Evolutionary conservation across 2,888 invertebrate species (phyloP).

Genomic region (Phragmatobia fuliginosa): DNA sequence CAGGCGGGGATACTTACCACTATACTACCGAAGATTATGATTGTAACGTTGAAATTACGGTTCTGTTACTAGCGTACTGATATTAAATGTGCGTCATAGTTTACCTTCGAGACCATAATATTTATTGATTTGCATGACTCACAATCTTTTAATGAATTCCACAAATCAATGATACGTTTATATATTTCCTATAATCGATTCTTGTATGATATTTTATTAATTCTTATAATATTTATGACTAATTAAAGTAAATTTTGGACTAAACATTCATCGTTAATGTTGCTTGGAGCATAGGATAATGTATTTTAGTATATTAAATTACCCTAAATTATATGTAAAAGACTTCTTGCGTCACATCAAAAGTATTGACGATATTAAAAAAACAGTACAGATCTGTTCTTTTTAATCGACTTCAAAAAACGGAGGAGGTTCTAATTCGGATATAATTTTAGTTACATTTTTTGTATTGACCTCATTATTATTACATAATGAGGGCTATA

Average conservation of each 20-base stretch:
- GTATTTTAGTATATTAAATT: too few relatives aligned
- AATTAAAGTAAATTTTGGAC: background rate
- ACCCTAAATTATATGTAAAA: too few relatives aligned
- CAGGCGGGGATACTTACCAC: slow-evolving; percentile 87
- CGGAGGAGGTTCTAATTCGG: too few relatives aligned
- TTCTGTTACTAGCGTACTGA: slow-evolving; percentile 6
- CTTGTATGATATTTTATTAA: background rate
- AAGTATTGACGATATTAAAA: too few relatives aligned
- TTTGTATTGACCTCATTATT: too few relatives aligned
- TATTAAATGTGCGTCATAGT: slow-evolving; percentile 26
- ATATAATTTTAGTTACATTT: too few relatives aligned
- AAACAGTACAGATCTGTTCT: too few relatives aligned
- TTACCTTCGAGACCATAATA: background rate
- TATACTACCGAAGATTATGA: slow-evolving; percentile 84
- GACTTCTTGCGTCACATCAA: too few relatives aligned
- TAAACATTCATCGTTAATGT: too few relatives aligned
- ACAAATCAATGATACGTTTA: background rate
- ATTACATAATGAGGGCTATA: too few relatives aligned
- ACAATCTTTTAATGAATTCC: slow-evolving; percentile 1
- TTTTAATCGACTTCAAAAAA: too few relatives aligned
- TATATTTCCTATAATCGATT: background rate
- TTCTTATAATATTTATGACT: background rate
- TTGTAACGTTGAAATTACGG: fast-evolving
- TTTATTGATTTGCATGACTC: background rate
- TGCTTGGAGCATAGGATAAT: too few relatives aligned